A percentile compares a stretch with the other conserved stretches of the same genome.
Conservation (phyloP, 2,888 invertebrate species). For the Lordiphosa andalusiaca region DNA sequence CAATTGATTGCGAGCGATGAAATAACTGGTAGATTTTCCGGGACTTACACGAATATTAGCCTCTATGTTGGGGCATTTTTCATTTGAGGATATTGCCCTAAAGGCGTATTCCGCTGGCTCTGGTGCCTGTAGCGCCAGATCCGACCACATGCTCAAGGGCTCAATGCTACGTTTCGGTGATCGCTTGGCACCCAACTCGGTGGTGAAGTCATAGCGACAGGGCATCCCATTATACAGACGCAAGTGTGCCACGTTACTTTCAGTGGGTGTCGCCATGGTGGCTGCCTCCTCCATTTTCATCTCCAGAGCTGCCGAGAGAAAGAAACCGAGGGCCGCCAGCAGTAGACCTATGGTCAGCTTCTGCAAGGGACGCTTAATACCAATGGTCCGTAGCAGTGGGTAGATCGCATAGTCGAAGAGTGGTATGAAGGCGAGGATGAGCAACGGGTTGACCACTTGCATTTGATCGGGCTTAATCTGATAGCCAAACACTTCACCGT, state of each 20-base stretch:
- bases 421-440: constrained; percentile 93
- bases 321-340: constrained; percentile 90
- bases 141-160: constrained; percentile 79
- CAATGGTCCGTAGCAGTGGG: constrained; percentile 70
- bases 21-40: constrained; percentile 74
- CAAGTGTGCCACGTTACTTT: constrained; percentile 83
- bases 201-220: constrained; percentile 81
- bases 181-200: constrained; percentile 36
- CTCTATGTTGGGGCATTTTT: constrained; percentile 50
- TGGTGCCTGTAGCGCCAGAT: constrained; percentile 80
- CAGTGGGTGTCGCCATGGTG: constrained; percentile 81
- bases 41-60: constrained; percentile 60
- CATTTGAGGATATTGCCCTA: constrained; percentile 64
- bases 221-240: constrained; percentile 86
- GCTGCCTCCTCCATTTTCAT: constrained; percentile 86
- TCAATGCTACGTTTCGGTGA: constrained; percentile 25
- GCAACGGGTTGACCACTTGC: constrained; percentile 94
- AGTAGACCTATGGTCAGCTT: constrained; percentile 88
- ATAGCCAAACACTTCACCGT: constrained; percentile 84
- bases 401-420: constrained; percentile 85
- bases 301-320: constrained; percentile 91
- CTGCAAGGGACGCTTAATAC: constrained; percentile 77
- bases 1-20: constrained; percentile 54
- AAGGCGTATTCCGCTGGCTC: constrained; percentile 77
- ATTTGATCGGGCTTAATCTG: constrained; percentile 95